Evolutionary conservation across 2,888 invertebrate species (phyloP).

Genomic region (Amblyjoppa proteus): DNA sequence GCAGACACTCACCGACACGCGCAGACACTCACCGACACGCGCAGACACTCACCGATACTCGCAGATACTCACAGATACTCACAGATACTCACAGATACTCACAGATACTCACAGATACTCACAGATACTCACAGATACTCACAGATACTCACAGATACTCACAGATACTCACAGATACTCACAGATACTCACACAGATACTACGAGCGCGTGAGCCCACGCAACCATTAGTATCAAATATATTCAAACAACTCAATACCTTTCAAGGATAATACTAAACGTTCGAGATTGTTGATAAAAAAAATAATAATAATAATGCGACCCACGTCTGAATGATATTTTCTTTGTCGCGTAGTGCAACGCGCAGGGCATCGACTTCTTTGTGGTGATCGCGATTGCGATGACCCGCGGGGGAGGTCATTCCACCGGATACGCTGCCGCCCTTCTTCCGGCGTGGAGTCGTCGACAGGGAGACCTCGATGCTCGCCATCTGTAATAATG

Average conservation of each 20-base stretch:
- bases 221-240: too few relatives aligned
- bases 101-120: too few relatives aligned
- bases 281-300: neutral
- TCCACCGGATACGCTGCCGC: conserved; percentile 84
- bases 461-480: conserved; percentile 92
- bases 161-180: too few relatives aligned
- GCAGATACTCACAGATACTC: too few relatives aligned
- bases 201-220: too few relatives aligned
- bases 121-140: too few relatives aligned
- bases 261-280: neutral
- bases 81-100: too few relatives aligned
- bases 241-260: neutral
- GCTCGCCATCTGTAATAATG: conserved; percentile 90
- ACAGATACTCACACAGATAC: too few relatives aligned
- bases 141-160: too few relatives aligned
- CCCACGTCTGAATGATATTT: conserved; percentile 92
- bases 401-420: conserved; percentile 80
- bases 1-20: too few relatives aligned
- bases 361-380: conserved; percentile 90
- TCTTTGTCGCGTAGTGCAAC: conserved; percentile 92
- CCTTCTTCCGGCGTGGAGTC: conserved; percentile 88
- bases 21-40: too few relatives aligned
- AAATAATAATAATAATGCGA: conserved; percentile 31
- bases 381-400: conserved; percentile 84
- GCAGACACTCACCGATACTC: too few relatives aligned